phyloP scores from a whole-genome alignment of 2,888 invertebrate genomes.

The Thyatira batis region DNA sequence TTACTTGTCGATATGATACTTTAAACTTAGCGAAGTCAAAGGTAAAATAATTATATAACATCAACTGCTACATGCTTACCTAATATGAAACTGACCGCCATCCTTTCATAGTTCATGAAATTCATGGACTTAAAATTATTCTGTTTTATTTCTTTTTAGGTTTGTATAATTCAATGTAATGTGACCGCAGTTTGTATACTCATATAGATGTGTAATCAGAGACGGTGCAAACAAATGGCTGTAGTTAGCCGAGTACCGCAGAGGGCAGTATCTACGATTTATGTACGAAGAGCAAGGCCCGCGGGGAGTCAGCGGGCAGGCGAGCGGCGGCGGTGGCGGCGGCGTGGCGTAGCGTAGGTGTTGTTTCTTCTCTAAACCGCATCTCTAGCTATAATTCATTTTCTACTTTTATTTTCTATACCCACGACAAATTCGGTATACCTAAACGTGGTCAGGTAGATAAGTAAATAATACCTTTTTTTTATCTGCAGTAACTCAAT shows the following conservation, averaged over 20 bases:
- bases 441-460: not conserved
- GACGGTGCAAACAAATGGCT: conserved; percentile 71
- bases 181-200: conserved; percentile 25
- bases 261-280: conserved; percentile 74
- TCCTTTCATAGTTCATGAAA: not conserved
- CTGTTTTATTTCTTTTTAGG: not conserved
- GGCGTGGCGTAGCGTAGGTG: conserved; percentile 33
- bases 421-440: conserved; percentile 16
- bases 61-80: too few species aligned
- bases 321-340: conserved; percentile 10
- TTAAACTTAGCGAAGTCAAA: too few species aligned
- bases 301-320: conserved; percentile 12
- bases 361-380: conserved; percentile 38
- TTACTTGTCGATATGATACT: too few species aligned
- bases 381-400: conserved; percentile 32
- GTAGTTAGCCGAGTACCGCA: conserved; percentile 75
- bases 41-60: too few species aligned
- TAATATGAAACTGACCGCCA: too few species aligned
- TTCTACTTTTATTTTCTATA: conserved; percentile 31
- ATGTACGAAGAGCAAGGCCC: conserved; percentile 47
- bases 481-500: not conserved
- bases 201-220: conserved; percentile 64
- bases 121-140: too few species aligned
- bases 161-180: conserved; percentile 7
- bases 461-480: not conserved